Evolutionary conservation across 2,797 vertebrate genomes (phyloP).

Genomic region (Tokudaia tokunoshimensis): DNA sequence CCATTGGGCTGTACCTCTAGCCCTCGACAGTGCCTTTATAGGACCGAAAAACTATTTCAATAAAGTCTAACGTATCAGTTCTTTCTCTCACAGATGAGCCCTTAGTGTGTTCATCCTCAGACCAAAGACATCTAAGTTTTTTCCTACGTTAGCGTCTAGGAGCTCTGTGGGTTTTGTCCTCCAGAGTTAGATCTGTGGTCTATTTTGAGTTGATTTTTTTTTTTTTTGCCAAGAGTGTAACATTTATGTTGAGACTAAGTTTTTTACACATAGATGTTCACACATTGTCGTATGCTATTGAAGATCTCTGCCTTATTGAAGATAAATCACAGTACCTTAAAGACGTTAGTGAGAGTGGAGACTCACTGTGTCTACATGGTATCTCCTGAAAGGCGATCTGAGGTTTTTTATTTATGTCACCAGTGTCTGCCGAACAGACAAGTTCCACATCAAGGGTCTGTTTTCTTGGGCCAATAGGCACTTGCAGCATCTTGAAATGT

Average conservation of each 20-base stretch:
- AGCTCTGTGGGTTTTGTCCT: not conserved
- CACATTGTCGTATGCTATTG: not conserved
- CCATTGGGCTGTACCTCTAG: not conserved
- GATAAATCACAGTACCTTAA: not conserved
- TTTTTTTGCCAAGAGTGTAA: not conserved
- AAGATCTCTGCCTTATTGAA: constrained; percentile 24
- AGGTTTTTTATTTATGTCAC: not conserved
- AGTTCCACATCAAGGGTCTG: not conserved
- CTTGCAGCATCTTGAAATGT: not conserved
- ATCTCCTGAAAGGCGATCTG: not conserved
- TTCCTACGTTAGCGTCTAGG: not conserved
- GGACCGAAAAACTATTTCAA: constrained; percentile 19
- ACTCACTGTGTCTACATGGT: not conserved
- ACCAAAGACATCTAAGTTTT: not conserved
- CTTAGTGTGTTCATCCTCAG: not conserved
- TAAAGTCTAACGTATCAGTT: not conserved
- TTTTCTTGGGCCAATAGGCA: not conserved
- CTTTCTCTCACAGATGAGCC: not conserved
- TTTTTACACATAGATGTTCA: constrained; percentile 11
- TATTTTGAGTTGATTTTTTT: constrained; percentile 60
- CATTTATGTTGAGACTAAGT: constrained; percentile 7
- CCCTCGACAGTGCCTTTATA: not conserved
- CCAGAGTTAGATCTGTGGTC: not conserved
- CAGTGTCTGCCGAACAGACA: not conserved
- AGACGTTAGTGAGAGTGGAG: not conserved